Evolutionary conservation across 2,113 vertebrate species (phyloP), one percentile per base, ranked within the genome.

Genomic region (Garra rufa): DNA sequence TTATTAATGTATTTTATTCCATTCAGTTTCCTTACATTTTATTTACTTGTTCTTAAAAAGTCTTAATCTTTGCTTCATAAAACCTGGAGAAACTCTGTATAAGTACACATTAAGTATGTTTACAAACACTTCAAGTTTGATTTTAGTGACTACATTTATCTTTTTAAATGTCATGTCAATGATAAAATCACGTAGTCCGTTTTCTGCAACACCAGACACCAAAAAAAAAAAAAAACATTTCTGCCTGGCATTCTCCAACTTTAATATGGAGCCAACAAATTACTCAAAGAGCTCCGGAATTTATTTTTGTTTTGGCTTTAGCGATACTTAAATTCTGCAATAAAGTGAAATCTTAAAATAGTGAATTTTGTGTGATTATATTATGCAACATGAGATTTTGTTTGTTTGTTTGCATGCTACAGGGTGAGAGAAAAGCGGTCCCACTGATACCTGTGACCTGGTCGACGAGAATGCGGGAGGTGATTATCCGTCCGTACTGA

Each of bases 401-500:
- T 75, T 48, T 48, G 41, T n/a, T 38, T 41, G 14, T 57, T 57
- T 38, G 65, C 24, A 57, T 34, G 65, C 82, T 28, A 8, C 71
- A 57, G 70, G 79, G 30, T 83, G 67, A 86, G 52, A 78, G 87
- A 92, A 91, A 87, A 79, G 89, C 88, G 90, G 88, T 87, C 91
- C 92, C 92, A 93, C 92, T 90, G 92, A 95, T 95, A 98, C 97
- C 98, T 98, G 98, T 99, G 95, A 99, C 98, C 97, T 99, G 98
- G 96, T 99, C 98, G 90, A 99, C 98, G 89, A 99, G 97, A 96
- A 99, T 99, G 89, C 98, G 96, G 89, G 98, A 99, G 94, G 98
- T 99, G 96, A 99, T 99, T 95, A 99, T 99, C 91, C 98, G 98
- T 88, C 98, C 98, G 15, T 99, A 99, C 94, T 99, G 98, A 84